Evolutionary conservation across 2,113 vertebrate genomes (phyloP).

Genomic region (Sapayoa aenigma): DNA sequence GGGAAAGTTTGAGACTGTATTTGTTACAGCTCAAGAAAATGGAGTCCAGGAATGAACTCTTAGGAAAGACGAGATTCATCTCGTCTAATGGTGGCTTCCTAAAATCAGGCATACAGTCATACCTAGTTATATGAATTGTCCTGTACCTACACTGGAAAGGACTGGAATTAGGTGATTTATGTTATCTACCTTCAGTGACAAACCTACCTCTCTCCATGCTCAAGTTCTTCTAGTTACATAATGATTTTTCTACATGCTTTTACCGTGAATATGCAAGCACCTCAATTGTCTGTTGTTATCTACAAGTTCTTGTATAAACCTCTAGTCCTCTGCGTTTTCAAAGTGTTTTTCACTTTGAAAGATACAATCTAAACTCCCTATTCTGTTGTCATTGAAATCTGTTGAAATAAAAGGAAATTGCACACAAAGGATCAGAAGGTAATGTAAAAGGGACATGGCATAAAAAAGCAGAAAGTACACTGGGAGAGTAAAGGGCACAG

Average conservation of each 20-base stretch:
- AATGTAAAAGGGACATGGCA: not conserved
- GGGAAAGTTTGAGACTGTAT: not conserved
- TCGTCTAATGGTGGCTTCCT: not conserved
- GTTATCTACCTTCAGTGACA: not conserved
- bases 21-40: not conserved
- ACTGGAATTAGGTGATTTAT: not conserved
- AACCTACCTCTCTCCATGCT: not conserved
- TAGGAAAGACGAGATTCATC: not conserved
- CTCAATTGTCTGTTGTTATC: not conserved
- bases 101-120: not conserved
- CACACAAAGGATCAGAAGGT: not conserved
- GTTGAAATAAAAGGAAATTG: not conserved
- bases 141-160: not conserved
- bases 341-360: not conserved
- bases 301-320: not conserved
- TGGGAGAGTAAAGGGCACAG: not conserved
- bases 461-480: not conserved
- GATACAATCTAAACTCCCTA: not conserved
- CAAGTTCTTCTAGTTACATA: not conserved
- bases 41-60: not conserved
- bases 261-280: not conserved
- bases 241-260: not conserved
- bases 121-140: not conserved
- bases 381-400: not conserved
- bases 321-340: not conserved